Percentiles rank a stretch among this genome's conserved stretches.
Evolutionary conservation across 2,888 invertebrate genomes (phyloP).

Genomic region (Stenoptilia bipunctidactyla): DNA sequence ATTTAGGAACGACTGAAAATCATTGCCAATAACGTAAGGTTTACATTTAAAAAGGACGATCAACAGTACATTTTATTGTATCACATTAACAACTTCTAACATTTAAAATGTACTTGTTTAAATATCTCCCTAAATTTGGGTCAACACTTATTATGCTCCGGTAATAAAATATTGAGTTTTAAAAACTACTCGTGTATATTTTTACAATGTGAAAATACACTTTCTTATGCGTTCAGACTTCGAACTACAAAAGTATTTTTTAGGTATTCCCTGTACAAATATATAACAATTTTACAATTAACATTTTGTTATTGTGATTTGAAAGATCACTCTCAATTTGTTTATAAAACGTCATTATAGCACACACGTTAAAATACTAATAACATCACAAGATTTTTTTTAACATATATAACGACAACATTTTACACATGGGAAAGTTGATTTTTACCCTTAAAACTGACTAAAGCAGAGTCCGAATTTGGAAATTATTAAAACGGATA

Average conservation of each 20-base stretch:
- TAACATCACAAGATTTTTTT: not conserved
- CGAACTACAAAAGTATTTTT: constrained; percentile 50
- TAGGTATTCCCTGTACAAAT: constrained; percentile 61
- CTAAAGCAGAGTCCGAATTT: not conserved
- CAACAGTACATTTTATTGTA: constrained; percentile 49
- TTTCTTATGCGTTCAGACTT: constrained; percentile 63
- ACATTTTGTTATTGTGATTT: constrained; percentile 67
- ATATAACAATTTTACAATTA: constrained; percentile 46
- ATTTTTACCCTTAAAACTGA: too few relatives aligned
- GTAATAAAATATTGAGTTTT: constrained; percentile 67
- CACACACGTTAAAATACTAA: constrained; percentile 3
- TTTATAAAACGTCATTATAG: too few relatives aligned
- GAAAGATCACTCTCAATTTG: constrained; percentile 32
- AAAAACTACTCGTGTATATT: constrained; percentile 60
- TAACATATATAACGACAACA: not conserved
- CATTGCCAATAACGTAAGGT: constrained; percentile 34
- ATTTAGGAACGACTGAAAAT: constrained; percentile 56
- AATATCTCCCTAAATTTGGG: constrained; percentile 46
- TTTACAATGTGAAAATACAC: constrained; percentile 69
- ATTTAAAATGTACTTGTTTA: constrained; percentile 50
- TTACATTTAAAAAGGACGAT: not conserved
- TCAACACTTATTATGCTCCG: constrained; percentile 54
- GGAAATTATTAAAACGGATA: constrained; percentile 1
- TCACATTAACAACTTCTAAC: constrained; percentile 59
- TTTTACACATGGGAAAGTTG: not conserved